Conservation (phyloP, 1,140 invertebrate genomes). For the Sesamia nonagrioides region DNA sequence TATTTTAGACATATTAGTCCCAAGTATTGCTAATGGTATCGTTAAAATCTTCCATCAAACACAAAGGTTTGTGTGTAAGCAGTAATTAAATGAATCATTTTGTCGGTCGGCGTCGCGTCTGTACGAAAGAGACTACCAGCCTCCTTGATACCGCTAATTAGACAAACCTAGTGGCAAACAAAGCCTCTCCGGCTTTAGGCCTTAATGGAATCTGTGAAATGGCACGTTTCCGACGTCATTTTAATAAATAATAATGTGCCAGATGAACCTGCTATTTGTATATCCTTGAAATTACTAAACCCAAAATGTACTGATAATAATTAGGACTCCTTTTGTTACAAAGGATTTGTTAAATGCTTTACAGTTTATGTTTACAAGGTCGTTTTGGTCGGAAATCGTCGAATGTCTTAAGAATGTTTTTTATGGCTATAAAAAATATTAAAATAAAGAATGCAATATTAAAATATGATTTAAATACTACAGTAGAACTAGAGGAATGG, state of each 20-base stretch:
- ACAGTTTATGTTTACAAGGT: no score
- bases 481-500: no score
- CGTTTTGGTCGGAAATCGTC: no score
- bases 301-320: background rate
- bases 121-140: constrained; percentile 47
- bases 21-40: constrained; percentile 4
- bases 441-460: no score
- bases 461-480: no score
- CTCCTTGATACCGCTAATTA: constrained; percentile 62
- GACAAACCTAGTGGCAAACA: constrained; percentile 59
- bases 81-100: constrained; percentile 59
- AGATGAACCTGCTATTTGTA: constrained; percentile 39
- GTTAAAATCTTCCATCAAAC: constrained; percentile 41
- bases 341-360: background rate
- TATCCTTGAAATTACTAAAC: background rate
- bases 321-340: background rate
- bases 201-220: constrained; percentile 54
- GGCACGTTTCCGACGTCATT: constrained; percentile 49
- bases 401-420: no score
- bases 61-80: constrained; percentile 22
- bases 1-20: background rate
- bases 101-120: constrained; percentile 29
- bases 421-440: no score
- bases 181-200: constrained; percentile 46
- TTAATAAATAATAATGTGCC: constrained; percentile 50